A percentile compares a stretch with the other conserved stretches of the same genome.
Conservation (phyloP, 2,797 vertebrate species). For the Meriones psammophilus region DNA sequence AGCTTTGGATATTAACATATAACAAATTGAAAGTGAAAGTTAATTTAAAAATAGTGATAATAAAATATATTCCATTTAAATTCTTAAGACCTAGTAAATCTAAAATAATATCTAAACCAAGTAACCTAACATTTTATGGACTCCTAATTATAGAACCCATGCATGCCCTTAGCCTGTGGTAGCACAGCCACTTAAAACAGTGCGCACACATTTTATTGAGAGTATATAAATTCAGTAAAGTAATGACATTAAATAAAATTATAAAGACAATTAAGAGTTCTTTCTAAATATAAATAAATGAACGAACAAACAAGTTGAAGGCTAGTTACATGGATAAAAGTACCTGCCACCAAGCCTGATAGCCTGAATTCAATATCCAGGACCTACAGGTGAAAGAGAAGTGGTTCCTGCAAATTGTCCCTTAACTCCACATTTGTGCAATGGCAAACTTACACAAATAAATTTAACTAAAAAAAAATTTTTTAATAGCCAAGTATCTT, state of each 20-base stretch:
- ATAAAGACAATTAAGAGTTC: constrained; percentile 30
- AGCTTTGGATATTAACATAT: too few relatives aligned
- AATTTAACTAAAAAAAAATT: neutral
- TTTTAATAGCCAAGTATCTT: neutral
- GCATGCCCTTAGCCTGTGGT: neutral
- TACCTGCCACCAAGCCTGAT: neutral
- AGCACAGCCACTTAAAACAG: constrained; percentile 16
- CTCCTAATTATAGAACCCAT: constrained; percentile 16
- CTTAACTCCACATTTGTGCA: neutral
- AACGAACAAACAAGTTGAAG: neutral
- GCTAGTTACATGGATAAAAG: neutral
- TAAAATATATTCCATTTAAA: constrained; percentile 54
- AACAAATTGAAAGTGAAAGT: too few relatives aligned
- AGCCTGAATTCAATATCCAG: neutral
- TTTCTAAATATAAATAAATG: constrained; percentile 31
- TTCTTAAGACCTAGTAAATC: constrained; percentile 48
- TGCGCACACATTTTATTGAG: neutral
- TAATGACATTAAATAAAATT: constrained; percentile 13
- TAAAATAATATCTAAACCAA: constrained; percentile 14
- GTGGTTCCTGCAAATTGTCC: neutral
- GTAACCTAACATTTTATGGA: constrained; percentile 17
- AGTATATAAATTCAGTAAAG: constrained; percentile 36
- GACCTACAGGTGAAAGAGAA: neutral
- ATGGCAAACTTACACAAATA: neutral
- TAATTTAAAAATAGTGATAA: too few relatives aligned